Evolutionary conservation across 2,888 invertebrate species (phyloP), one percentile per base, ranked within the genome.

Genomic region (Thereva nobilitata): DNA sequence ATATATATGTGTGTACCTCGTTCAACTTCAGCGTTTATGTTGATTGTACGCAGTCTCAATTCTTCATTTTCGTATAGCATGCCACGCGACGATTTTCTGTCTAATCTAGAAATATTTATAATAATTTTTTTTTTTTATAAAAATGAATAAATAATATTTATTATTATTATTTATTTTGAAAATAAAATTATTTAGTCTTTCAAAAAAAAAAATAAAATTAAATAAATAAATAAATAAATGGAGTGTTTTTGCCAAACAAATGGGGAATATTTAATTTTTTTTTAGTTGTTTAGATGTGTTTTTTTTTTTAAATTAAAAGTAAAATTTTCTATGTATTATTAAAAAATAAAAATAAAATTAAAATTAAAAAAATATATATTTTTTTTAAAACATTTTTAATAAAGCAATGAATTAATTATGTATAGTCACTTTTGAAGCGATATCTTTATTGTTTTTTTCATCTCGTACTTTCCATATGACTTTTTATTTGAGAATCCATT

Each of bases 11-110:
- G 71, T 72, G 80, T 84, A 92, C 93, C 93, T 86, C 91, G 86
- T 82, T 95, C 95, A 57, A 95, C 92, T 84, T 94, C 94, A 67
- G 93, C 94, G 79, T 93, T 94, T 77, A 94, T 94, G 77, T 93
- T 92, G 79, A 94, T 93, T 42, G 94, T 94, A 75, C 93, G 87
- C 77, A 94, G 82, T 72, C 95, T 84, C 63, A 95, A 84, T 80
- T 94, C 95, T 78, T 95, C 95, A 85, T 95, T 95, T 83, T 95
- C 95, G 84, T 91, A 94, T 74, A 94, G 89, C 93, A 94, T 94
- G 72, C 94, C 94, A 79, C 94, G 89, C 71, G 93, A 93, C 64
- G 93, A 93, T 82, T 92, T 92, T 77, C 93, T 87, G 84, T 95
- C 94, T 84, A 94, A 88, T 82, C 89, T 90, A 80, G 44, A 70